Percentiles rank a stretch among this genome's conserved stretches.
These are phyloP conservation scores for Melanophora roralis DNA, from an alignment of 2,888 invertebrate genomes.

Conservation along the genomic window DNA sequence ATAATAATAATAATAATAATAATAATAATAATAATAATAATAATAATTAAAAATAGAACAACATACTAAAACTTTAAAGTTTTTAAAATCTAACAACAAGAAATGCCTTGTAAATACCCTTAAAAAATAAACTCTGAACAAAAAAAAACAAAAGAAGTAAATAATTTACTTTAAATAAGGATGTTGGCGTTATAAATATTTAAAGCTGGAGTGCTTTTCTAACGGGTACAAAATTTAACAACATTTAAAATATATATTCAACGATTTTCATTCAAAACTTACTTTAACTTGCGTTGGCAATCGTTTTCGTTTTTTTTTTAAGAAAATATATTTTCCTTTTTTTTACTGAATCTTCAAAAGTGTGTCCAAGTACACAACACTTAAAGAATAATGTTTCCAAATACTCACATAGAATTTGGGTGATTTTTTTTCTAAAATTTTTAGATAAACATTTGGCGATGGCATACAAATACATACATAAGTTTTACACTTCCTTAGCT, in stretches of 20 bases:
- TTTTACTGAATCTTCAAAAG: neutral
- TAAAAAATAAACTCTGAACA: neutral
- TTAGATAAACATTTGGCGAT: slow-evolving; percentile 34
- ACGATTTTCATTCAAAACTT: slow-evolving; percentile 41
- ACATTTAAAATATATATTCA: slow-evolving; percentile 38
- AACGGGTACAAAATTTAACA: slow-evolving; percentile 5
- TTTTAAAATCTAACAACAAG: neutral
- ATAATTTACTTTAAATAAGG: neutral
- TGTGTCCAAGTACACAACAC: slow-evolving; percentile 31
- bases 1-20: too few species aligned
- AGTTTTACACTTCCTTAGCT: too few species aligned
- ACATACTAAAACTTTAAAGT: neutral
- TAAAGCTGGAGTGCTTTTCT: neutral
- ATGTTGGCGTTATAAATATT: neutral
- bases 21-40: too few species aligned
- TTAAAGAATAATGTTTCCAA: slow-evolving; percentile 37
- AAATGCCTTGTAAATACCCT: neutral
- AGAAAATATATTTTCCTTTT: neutral
- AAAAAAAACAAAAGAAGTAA: neutral
- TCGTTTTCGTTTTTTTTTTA: neutral
- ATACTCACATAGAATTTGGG: neutral
- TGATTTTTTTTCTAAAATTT: neutral
- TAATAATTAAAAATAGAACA: neutral
- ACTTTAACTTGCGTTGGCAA: slow-evolving; percentile 29
- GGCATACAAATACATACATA: neutral